Percentiles rank a stretch among this genome's conserved stretches.
phyloP scores from a whole-genome alignment of 2,113 vertebrate genomes.

The Cynoglossus semilaevis region DNA sequence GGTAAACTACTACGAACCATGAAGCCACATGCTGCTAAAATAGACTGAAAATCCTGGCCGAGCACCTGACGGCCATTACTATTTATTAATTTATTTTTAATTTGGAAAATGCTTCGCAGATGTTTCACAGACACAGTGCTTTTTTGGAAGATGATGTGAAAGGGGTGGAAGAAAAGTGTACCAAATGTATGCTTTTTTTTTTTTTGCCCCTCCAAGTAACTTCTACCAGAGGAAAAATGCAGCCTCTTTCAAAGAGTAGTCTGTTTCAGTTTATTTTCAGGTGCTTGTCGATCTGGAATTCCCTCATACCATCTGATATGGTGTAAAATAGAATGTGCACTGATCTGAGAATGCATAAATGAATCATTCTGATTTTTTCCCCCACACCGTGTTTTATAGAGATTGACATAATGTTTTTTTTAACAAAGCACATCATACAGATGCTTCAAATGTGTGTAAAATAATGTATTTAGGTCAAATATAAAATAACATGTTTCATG shows the following conservation, averaged over 20 bases:
- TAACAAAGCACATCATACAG: background rate
- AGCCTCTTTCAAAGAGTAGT: conserved; percentile 36
- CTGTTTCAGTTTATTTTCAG: conserved; percentile 74
- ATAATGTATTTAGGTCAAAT: background rate
- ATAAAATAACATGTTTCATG: background rate
- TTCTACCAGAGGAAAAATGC: conserved; percentile 36
- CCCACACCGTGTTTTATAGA: background rate
- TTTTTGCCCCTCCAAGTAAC: conserved; percentile 4
- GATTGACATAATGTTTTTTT: background rate
- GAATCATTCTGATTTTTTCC: conserved; percentile 26
- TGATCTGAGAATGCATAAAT: conserved; percentile 25
- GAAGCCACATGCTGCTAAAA: conserved; percentile 73
- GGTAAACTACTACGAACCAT: conserved; percentile 72
- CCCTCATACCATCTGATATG: conserved; percentile 29
- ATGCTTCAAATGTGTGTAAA: background rate
- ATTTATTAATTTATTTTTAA: conserved; percentile 77
- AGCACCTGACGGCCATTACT: conserved; percentile 68
- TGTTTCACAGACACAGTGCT: conserved; percentile 64
- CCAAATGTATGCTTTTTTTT: conserved; percentile 17
- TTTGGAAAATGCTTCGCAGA: conserved; percentile 77
- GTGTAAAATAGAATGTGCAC: conserved; percentile 39
- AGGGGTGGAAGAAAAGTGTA: conserved; percentile 43
- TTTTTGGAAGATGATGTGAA: conserved; percentile 45
- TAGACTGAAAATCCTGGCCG: conserved; percentile 69
- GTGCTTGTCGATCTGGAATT: conserved; percentile 55